Base-by-base conservation (phyloP, 2,113 vertebrate genomes). In the Morone saxatilis region DNA sequence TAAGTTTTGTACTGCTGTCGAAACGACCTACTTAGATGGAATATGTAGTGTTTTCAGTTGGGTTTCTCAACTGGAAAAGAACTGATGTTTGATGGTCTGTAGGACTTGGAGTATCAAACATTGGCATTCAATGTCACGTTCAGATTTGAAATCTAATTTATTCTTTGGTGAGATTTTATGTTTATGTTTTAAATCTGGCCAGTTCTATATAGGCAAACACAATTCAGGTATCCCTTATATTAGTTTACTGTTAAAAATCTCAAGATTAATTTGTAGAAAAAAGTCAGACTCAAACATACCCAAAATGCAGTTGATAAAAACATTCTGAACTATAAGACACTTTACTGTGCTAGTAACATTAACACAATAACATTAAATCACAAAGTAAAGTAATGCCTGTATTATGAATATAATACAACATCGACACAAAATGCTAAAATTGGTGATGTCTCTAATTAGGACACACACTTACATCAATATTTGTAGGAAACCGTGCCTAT, bases 1-100 rank as follows among this genome's bases (percentile, higher is more conserved):
- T 40, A 17, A 38, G 20, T 41, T 54, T 51, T 54, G 45, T 41
- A 0, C 40, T 63, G 48, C 43, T 25, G 56, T 4, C 43, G 9
- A 75, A 61, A 66, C 48, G 54, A 61, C 53, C 54, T 36, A 54
- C 31, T 63, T 62, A 45, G 40, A 66, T 65, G 6, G 59, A 60
- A 68, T 40, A 56, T 36, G 45, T 16, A 25, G 54, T 10, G 7
- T 69, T 74, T 79, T 63, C 7, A 59, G 20, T 50, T 70, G 25
- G 19, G 54, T 51, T 67, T 67, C 7, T 59, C 38, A 51, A 4
- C 31, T 25, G 14, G 17, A 31, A 16, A 13, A 47, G 36, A 67
- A 50, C 19, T 50, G 14, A 22, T 69, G 61, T 47, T 67, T 57
- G 40, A 45, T 71, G 63, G 51, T 65, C 17, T 14, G 22, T 3